Percentiles rank a stretch among this genome's conserved stretches.
Evolutionary conservation across 2,888 invertebrate species (phyloP).

Genomic region (Stenotaenia linearis): DNA sequence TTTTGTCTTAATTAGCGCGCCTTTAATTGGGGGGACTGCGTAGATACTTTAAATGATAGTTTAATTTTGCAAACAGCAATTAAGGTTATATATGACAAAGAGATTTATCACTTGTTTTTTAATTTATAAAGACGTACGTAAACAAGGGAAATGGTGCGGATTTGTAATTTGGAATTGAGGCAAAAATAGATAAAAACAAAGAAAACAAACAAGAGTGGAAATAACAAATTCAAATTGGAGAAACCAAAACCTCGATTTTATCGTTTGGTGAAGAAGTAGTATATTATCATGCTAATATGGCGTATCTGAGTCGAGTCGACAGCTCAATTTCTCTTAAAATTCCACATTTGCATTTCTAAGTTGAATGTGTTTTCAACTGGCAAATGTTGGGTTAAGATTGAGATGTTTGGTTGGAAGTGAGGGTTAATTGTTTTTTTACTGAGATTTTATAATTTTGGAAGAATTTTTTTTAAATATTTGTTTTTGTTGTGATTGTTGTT

Average conservation of each 20-base stretch:
- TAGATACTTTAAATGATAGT: neutral
- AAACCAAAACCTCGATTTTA: neutral
- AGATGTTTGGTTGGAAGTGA: no score
- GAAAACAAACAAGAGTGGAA: neutral
- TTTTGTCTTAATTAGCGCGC: neutral
- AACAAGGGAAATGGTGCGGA: neutral
- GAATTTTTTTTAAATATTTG: no score
- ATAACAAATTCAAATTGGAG: neutral
- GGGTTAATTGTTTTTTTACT: no score
- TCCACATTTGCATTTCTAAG: no score
- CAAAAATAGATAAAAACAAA: neutral
- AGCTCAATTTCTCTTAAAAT: neutral
- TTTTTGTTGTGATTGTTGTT: no score
- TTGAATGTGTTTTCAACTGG: neutral
- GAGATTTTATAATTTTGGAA: no score
- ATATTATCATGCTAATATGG: neutral
- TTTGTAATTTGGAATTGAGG: neutral
- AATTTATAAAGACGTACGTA: neutral
- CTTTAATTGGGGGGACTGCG: neutral
- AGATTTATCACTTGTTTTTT: neutral
- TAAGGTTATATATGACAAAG: neutral
- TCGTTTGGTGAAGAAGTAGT: no score
- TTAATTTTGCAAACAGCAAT: neutral
- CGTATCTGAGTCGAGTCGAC: neutral
- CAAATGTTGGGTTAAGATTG: no score